Base-by-base conservation (phyloP, 1,140 invertebrate species). In the Bombus huntii region DNA sequence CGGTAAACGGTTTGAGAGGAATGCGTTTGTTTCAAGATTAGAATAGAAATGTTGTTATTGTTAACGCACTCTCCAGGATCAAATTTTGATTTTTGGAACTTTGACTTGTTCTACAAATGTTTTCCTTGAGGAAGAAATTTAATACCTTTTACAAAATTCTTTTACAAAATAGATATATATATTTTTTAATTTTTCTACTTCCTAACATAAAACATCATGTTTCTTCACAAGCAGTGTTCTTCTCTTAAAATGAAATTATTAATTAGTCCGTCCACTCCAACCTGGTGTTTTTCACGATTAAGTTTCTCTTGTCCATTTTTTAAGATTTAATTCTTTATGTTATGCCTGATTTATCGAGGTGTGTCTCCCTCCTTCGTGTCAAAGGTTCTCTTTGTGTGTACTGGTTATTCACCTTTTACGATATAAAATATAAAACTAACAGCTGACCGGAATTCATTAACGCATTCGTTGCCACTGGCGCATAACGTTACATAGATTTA, bases 1-100 rank as follows among this genome's bases (percentile, higher is more conserved):
- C 39, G 37, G 79, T 81, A 81, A 81, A 72, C 44, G 18, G 34
- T 72, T 81, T 72, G 34, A 72, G 31, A 81, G 15, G 12, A 72
- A n/a, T 42, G 34, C 28, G n/a, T 72, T 71, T 81, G 47, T 22
- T 81, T 81, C 18, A n/a, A 39, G 71, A 59, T 3, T 57, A 80
- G 66, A 39, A 15, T 80, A 81, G 66, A 72, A 4, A 12, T n/a
- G 28, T n/a, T 15, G 59, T 37, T 25, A 66, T 44, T 39, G 34
- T 80, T 39, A 22, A 70, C 31, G 15, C 28, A 39, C 37, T n/a
- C 44, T 57, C 22, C 42, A 47, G 28, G 39, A 37, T 53, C 2
- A 9, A 72, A 53, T 39, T 42, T 42, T 79, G 3, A 47, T 42
- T 18, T 37, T 22, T 13, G 2, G 0, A 47, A 57, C 8, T 44